These are phyloP conservation scores for Atta texana DNA, from an alignment of 1,140 invertebrate species.

Conservation along the genomic window DNA sequence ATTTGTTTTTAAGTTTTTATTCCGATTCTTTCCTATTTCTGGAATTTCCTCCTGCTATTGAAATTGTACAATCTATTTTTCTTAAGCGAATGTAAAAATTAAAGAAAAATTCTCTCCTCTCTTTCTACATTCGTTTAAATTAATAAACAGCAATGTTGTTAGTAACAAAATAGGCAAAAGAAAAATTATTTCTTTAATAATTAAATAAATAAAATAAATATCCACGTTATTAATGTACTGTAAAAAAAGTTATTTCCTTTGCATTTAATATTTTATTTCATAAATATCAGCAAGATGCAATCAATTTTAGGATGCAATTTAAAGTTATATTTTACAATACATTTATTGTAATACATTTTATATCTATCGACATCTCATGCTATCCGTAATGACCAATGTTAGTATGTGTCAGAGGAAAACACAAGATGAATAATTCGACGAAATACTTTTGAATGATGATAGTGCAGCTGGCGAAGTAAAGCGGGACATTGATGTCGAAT, in stretches of 20 bases:
- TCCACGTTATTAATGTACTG: background rate
- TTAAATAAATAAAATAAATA: conserved; percentile 18
- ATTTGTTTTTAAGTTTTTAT: conserved; percentile 12
- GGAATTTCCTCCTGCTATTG: background rate
- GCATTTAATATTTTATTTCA: background rate
- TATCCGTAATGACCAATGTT: background rate
- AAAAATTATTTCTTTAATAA: conserved; percentile 12
- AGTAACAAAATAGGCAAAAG: background rate
- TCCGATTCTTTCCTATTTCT: background rate
- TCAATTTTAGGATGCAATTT: background rate
- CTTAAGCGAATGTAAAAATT: background rate
- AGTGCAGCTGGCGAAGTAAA: conserved; percentile 17
- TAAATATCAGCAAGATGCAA: background rate
- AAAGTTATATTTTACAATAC: background rate
- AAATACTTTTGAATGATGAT: conserved; percentile 49
- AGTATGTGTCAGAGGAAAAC: conserved; percentile 30
- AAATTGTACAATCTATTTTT: background rate
- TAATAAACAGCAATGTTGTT: background rate
- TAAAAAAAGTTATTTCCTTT: background rate
- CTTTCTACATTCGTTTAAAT: background rate
- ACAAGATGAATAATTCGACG: conserved; percentile 55
- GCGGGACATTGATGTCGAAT: conserved; percentile 27
- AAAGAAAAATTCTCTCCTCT: background rate
- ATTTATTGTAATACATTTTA: background rate
- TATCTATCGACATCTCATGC: background rate